Base-by-base conservation (phyloP, 1,140 invertebrate species). In the Caenorhabditis tropicalis region DNA sequence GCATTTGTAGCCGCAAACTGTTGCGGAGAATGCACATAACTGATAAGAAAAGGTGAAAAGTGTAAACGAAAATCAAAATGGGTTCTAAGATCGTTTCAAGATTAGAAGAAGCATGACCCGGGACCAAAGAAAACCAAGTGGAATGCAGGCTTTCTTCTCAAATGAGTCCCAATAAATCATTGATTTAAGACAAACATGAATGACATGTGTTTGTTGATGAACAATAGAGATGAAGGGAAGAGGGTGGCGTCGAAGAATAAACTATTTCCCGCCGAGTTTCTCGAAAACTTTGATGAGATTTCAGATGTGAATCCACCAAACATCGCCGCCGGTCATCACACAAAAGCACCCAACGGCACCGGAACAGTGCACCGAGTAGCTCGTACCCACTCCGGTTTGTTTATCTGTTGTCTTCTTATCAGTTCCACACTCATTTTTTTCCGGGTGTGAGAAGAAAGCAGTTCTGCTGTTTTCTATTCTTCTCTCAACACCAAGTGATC, bases 311-410 rank as follows among this genome's bases (percentile, higher is more conserved):
- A 56, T 84, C 83, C 9, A 84, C 83, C n/a, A 84, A 81, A 27
- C 83, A 84, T 46, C 70, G 83, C 9, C 60, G 83, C 49, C 65
- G 83, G 19, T 84, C 83, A 6, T 84, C 83, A 5, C 79, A 79
- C 39, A 84, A 79, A 74, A 84, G 33, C n/a, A 36, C 65, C 21
- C 83, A 84, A 58, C 46, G 70, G 15, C 83, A 84, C 36, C 31
- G 83, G 24, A 84, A 84, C 58, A 80, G 70, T 58, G 83, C 83
- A 27, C 83, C 83, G 19, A 84, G 83, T 53, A 80, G 70, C 65
- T 80, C 83, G n/a, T 84, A 74, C 48, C 83, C 83, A 43, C 53
- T 84, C 43, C 39, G 82, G 82, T 83, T 6, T 43, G 65, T 74
- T 74, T 74, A 43, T 46, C 10, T 43, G 65, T 43, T 74, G n/a